A percentile compares a stretch with the other conserved stretches of the same genome.
Conservation (phyloP, 2,888 invertebrate species). For the Tryphoninae sp. region DNA sequence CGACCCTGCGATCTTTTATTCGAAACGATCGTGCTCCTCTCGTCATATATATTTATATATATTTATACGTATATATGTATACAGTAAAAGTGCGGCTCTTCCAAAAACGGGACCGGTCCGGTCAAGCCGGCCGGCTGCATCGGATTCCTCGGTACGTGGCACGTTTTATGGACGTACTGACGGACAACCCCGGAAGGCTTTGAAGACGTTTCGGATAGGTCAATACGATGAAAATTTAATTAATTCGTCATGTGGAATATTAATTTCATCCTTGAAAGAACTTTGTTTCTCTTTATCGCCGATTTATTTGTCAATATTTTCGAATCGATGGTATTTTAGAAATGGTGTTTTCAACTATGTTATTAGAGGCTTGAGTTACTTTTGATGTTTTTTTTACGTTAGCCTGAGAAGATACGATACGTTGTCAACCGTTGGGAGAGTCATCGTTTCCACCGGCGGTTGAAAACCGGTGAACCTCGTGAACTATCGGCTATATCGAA, state of each 20-base stretch:
- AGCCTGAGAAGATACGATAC: too few species aligned
- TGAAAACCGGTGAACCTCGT: constrained; percentile 34
- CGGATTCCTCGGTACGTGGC: constrained; percentile 23
- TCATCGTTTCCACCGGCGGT: constrained; percentile 16
- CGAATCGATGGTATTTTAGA: too few species aligned
- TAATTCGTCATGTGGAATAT: background rate
- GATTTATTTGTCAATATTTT: too few species aligned
- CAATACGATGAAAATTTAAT: background rate
- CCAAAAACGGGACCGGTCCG: constrained; percentile 58
- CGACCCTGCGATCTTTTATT: constrained; percentile 57
- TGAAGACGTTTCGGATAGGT: background rate
- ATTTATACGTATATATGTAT: too few species aligned
- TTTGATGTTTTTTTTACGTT: too few species aligned
- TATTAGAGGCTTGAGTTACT: too few species aligned
- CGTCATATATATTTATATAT: background rate
- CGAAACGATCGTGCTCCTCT: constrained; percentile 27
- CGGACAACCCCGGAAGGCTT: too few species aligned
- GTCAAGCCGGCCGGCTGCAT: constrained; percentile 41
- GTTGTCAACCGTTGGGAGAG: background rate
- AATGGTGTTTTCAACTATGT: too few species aligned
- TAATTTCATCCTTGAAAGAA: too few species aligned
- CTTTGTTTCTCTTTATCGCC: too few species aligned
- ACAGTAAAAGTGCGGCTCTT: background rate
- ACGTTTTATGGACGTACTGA: too few species aligned
- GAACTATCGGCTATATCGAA: constrained; percentile 41